A percentile compares a stretch with the other conserved stretches of the same genome.
These are phyloP conservation scores for Tenthredo livida DNA, from an alignment of 2,888 invertebrate genomes.

Conservation along the genomic window DNA sequence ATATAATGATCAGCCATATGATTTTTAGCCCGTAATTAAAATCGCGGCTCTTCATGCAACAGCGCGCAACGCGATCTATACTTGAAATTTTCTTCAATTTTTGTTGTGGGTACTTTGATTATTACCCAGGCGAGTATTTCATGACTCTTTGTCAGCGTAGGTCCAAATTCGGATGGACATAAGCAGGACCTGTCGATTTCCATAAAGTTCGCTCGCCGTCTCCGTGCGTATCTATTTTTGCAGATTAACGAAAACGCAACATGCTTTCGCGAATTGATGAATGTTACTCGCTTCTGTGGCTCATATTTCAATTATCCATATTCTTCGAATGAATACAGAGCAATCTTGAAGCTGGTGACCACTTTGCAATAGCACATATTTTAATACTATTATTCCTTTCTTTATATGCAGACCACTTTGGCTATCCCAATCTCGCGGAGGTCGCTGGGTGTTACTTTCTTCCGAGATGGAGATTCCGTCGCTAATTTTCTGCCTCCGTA, in stretches of 20 bases:
- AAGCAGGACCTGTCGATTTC: too few relatives aligned
- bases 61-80: too few relatives aligned
- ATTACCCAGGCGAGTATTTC: too few relatives aligned
- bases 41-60: too few relatives aligned
- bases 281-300: not conserved
- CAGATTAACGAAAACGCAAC: not conserved
- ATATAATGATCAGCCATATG: not conserved
- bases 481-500: constrained; percentile 45
- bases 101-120: too few relatives aligned
- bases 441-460: constrained; percentile 6
- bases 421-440: not conserved
- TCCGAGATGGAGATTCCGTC: constrained; percentile 36
- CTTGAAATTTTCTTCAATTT: too few relatives aligned
- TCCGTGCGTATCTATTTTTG: not conserved
- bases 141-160: too few relatives aligned
- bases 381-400: not conserved
- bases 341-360: not conserved
- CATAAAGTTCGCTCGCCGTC: too few relatives aligned
- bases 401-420: not conserved
- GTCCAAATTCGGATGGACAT: too few relatives aligned
- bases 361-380: not conserved
- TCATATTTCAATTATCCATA: not conserved
- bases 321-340: not conserved
- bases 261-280: not conserved
- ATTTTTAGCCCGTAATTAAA: too few relatives aligned